Conservation (phyloP, 92 coral and sea anemone genomes). For the Actinostola sp. region DNA sequence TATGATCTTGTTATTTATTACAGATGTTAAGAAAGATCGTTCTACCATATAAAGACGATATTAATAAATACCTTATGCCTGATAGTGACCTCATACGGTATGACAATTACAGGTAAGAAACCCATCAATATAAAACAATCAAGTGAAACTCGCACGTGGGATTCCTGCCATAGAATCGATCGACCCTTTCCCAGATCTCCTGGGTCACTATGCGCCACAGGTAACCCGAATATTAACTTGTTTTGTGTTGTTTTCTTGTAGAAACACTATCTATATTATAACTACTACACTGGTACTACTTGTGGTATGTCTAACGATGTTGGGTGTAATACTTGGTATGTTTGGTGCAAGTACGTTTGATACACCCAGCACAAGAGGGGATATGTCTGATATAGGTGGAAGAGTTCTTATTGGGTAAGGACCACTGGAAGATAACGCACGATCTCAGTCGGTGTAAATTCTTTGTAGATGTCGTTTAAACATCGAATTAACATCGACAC, state of each 20-base stretch:
- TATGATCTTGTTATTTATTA: background rate
- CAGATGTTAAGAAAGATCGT: slow-evolving; percentile 33
- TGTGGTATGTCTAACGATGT: slow-evolving; percentile 29
- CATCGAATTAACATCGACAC: too few species aligned
- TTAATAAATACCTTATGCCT: slow-evolving; percentile 43
- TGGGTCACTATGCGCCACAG: background rate
- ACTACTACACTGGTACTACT: slow-evolving; percentile 36
- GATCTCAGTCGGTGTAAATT: too few species aligned
- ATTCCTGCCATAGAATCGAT: background rate
- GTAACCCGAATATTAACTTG: background rate
- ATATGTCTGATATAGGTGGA: slow-evolving; percentile 53
- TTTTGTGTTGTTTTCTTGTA: background rate
- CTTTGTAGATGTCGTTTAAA: too few species aligned
- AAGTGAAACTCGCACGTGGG: background rate
- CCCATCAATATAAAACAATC: too few species aligned
- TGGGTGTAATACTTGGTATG: slow-evolving; percentile 53
- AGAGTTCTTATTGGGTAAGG: slow-evolving; percentile 62
- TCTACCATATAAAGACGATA: slow-evolving; percentile 27
- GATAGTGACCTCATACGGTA: slow-evolving; percentile 42
- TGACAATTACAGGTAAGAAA: slow-evolving; percentile 54
- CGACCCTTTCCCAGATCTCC: background rate
- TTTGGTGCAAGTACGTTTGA: slow-evolving; percentile 59
- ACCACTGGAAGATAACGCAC: too few species aligned
- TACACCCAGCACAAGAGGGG: slow-evolving; percentile 64
- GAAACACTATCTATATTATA: slow-evolving; percentile 44